Percentiles rank a stretch among this genome's conserved stretches.
Evolutionary conservation across 2,797 vertebrate genomes (phyloP).

Genomic region (Gastrophryne carolinensis): DNA sequence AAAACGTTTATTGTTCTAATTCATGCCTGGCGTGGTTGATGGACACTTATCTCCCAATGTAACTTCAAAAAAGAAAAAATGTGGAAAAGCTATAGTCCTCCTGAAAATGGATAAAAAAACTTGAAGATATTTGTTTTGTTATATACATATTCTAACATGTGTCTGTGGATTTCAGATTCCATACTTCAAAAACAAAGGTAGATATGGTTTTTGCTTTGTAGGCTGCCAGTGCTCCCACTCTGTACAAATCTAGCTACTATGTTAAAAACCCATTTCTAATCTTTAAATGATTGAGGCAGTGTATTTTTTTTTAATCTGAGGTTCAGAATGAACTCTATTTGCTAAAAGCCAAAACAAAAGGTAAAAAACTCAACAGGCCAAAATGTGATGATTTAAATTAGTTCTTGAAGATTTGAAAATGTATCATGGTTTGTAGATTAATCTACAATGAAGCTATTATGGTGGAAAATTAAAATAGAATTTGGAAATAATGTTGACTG

Average conservation of each 20-base stretch:
- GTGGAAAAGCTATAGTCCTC: background rate
- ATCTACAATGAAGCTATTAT: conserved; percentile 67
- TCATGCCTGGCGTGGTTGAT: conserved; percentile 71
- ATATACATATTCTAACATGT: conserved; percentile 74
- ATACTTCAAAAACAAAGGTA: conserved; percentile 71
- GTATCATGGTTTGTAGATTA: conserved; percentile 60
- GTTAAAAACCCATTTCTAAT: conserved; percentile 66
- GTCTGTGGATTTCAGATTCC: conserved; percentile 65
- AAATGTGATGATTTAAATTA: no score
- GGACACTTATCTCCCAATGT: conserved; percentile 67
- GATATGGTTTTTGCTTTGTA: conserved; percentile 67
- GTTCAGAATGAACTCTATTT: conserved; percentile 62
- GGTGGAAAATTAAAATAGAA: conserved; percentile 74
- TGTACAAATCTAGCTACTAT: conserved; percentile 64
- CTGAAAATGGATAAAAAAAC: conserved; percentile 8
- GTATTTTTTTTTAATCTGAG: conserved; percentile 61
- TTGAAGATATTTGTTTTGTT: conserved; percentile 65
- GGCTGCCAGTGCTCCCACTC: conserved; percentile 67
- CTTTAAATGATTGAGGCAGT: conserved; percentile 60
- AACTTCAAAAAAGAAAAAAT: conserved; percentile 54
- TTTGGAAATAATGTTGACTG: conserved; percentile 73
- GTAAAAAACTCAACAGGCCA: conserved; percentile 63
- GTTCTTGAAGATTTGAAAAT: conserved; percentile 66
- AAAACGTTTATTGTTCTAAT: background rate
- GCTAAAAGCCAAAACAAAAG: conserved; percentile 58